Conservation (phyloP, 1,140 invertebrate genomes). For the Drosophila saltans region DNA sequence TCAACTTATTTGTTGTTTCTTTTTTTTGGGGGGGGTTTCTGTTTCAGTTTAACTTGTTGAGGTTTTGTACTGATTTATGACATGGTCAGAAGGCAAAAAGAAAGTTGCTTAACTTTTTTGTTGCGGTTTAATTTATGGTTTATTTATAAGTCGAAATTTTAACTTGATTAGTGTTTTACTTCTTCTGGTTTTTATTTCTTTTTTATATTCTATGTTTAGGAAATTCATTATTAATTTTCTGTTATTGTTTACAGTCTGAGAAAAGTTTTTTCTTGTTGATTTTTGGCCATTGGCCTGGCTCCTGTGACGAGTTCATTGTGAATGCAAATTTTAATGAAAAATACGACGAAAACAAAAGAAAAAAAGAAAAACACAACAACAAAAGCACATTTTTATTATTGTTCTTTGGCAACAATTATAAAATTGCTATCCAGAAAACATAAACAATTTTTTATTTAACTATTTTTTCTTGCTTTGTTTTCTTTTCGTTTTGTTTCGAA, state of each 20-base stretch:
- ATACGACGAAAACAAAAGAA: neutral
- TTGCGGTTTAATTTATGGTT: constrained; percentile 7
- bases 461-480: constrained; percentile 32
- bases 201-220: neutral
- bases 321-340: constrained; percentile 17
- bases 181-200: neutral
- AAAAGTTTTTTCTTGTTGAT: constrained; percentile 3
- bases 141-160: constrained; percentile 8
- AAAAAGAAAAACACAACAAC: neutral
- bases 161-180: constrained; percentile 13
- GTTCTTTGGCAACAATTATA: constrained; percentile 16
- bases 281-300: constrained; percentile 6
- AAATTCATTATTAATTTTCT: constrained; percentile 14
- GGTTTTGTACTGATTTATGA: constrained; percentile 8
- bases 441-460: constrained; percentile 34
- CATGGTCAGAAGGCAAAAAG: neutral
- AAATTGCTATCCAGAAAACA: constrained; percentile 21
- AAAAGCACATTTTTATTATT: constrained; percentile 15
- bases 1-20: constrained; percentile 13
- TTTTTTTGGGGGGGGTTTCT: neutral
- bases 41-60: constrained; percentile 7
- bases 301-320: constrained; percentile 1
- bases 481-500: constrained; percentile 26
- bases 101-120: constrained; percentile 5
- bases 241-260: constrained; percentile 7